phyloP scores from a whole-genome alignment of 2,113 vertebrate species.

The Aegithalos caudatus region DNA sequence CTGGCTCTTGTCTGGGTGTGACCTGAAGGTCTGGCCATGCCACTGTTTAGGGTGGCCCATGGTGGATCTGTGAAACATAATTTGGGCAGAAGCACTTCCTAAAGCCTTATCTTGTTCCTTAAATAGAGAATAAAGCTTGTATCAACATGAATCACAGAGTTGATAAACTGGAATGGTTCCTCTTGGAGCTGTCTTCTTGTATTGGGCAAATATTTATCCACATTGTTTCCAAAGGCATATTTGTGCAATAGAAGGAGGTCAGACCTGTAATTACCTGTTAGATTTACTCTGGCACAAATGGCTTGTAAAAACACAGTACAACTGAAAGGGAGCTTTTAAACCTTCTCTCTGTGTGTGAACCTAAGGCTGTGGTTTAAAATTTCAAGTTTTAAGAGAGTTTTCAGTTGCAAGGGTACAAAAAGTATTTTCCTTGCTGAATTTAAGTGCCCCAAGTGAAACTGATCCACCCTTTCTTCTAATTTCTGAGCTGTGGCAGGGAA shows the following conservation, averaged over 20 bases:
- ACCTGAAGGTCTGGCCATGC: neutral
- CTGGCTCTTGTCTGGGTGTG: neutral
- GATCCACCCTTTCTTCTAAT: neutral
- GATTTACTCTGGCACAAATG: neutral
- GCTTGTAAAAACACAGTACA: neutral
- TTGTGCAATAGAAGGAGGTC: slow-evolving; percentile 50
- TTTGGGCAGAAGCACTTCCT: slow-evolving; percentile 11
- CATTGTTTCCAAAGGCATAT: slow-evolving; percentile 50
- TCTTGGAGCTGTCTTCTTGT: neutral
- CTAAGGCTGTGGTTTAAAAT: neutral
- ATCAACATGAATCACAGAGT: slow-evolving; percentile 37
- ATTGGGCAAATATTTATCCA: slow-evolving; percentile 60
- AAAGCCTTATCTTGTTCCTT: neutral
- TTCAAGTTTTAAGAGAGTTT: neutral
- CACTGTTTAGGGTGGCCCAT: neutral
- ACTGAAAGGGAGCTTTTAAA: neutral
- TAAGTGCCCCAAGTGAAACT: neutral
- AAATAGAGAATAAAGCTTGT: slow-evolving; percentile 45
- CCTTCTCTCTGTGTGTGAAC: neutral
- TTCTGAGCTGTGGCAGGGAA: neutral
- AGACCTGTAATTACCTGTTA: slow-evolving; percentile 58
- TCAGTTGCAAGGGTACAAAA: neutral
- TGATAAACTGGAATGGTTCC: slow-evolving; percentile 67
- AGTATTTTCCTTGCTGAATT: neutral
- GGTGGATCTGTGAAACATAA: neutral